phyloP scores from a whole-genome alignment of 1,140 invertebrate genomes.

The Dolichoris vasculosae region DNA sequence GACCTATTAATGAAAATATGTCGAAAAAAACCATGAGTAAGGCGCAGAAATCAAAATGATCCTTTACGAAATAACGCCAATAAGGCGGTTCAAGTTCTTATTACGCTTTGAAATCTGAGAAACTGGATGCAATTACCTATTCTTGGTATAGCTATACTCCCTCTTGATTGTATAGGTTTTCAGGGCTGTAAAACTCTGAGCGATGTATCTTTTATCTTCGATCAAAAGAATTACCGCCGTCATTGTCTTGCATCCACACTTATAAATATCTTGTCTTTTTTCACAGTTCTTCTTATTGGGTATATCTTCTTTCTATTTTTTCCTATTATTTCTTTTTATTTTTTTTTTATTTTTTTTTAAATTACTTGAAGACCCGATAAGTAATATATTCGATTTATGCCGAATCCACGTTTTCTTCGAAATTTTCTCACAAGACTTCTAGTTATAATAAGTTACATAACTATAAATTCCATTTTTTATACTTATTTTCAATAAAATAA shows the following conservation, averaged over 20 bases:
- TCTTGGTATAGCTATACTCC: not conserved
- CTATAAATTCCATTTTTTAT: not conserved
- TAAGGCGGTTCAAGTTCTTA: conserved; percentile 40
- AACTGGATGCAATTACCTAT: conserved; percentile 47
- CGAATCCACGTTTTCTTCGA: conserved; percentile 3
- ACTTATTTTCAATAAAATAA: not conserved
- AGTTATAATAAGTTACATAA: conserved; percentile 15
- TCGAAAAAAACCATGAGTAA: not conserved
- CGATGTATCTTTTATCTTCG: conserved; percentile 38
- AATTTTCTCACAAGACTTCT: not conserved
- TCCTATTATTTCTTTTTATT: not conserved
- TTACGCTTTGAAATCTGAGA: conserved; percentile 49
- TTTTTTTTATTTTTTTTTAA: not conserved
- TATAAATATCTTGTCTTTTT: conserved; percentile 5
- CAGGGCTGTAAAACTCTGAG: conserved; percentile 23
- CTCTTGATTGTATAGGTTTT: conserved; percentile 16
- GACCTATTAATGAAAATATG: conserved; percentile 20
- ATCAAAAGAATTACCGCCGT: conserved; percentile 52
- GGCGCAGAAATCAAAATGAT: conserved; percentile 22
- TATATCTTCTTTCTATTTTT: conserved; percentile 1
- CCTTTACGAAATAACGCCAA: conserved; percentile 40
- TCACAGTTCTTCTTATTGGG: conserved; percentile 16
- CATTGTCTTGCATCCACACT: conserved; percentile 46
- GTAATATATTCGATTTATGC: conserved; percentile 46
- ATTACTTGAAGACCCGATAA: conserved; percentile 15